Conservation (phyloP, 92 coral and sea anemone species). For the Epizoanthus illoricatus region DNA sequence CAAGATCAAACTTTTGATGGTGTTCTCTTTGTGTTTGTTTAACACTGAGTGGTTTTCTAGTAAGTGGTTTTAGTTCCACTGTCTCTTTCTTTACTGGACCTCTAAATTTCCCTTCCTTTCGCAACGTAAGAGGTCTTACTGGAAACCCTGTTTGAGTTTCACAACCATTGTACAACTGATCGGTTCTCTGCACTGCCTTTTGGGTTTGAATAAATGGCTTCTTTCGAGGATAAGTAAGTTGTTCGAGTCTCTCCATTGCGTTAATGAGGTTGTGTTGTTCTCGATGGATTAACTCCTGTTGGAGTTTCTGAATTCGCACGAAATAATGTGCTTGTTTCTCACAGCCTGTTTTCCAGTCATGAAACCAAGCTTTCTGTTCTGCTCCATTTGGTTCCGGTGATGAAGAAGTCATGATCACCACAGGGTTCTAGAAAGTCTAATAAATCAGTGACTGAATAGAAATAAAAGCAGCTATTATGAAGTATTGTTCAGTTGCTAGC, state of each 20-base stretch:
- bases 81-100: conserved; percentile 42
- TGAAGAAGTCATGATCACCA: conserved; percentile 32
- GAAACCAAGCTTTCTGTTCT: conserved; percentile 81
- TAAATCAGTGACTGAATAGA: no score
- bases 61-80: conserved; percentile 55
- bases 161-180: conserved; percentile 11
- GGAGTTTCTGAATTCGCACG: conserved; percentile 79
- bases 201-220: conserved; percentile 66
- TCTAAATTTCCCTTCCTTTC: conserved; percentile 30
- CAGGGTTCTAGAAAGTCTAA: no score
- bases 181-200: conserved; percentile 11
- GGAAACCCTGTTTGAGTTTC: conserved; percentile 50
- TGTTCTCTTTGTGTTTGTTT: conserved; percentile 34
- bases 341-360: conserved; percentile 73
- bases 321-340: conserved; percentile 93
- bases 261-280: conserved; percentile 92
- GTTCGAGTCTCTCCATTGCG: conserved; percentile 94
- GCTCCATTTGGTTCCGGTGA: conserved; percentile 19
- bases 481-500: no score
- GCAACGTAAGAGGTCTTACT: conserved; percentile 43
- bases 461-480: no score
- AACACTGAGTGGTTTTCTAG: conserved; percentile 59
- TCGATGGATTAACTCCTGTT: conserved; percentile 78
- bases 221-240: conserved; percentile 76
- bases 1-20: conserved; percentile 19